Base-by-base conservation (phyloP, 1,140 invertebrate species). In the Nasonia longicornis region DNA sequence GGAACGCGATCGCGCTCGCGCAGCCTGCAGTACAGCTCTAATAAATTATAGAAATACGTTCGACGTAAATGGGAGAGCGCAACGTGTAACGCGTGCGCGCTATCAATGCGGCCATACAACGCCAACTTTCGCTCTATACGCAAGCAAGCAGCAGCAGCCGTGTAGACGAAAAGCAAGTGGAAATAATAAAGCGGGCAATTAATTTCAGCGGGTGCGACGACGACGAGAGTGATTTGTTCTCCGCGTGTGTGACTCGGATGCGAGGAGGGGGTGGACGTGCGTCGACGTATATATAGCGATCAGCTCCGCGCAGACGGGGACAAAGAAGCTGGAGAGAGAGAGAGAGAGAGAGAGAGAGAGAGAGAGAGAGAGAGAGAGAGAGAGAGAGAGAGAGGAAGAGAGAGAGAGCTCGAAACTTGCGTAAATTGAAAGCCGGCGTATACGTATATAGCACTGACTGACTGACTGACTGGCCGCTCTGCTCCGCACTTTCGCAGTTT, bases 41-140 rank as follows among this genome's bases (percentile, higher is more conserved):
- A 82, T 82, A 82, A 82, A 82, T 82, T 82, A 76, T 79, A 82
- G 81, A 82, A 82, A 79, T 82, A 76, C 77, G 77, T 38, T 67
- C 70, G 66, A 79, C 71, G 77, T 76, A 75, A 79, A 82, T 79
- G 76, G 63, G 69, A 38, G 69, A 38, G 45, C 64, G 66, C 66
- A 74, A 38, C 64, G 73, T 29, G 64, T 52, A 7, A 31, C 79
- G 26, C 64, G 35, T 38, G 31, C 42, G 26, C 31, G 48, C 67
- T 69, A 77, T 82, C 75, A 71, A 70, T 71, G 42, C 58, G n/a
- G n/a, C 31, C 35, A 76, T 45, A 70, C 48, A 52, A 52, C 58
- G 35, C 35, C 26, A 11, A 31, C 78, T 66, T 74, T 11, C 35
- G 26, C 71, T 26, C 42, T 73, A 26, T 26, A 26, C 26, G 10